Percentiles rank a stretch among this genome's conserved stretches.
These are phyloP conservation scores for Equus przewalskii DNA, from an alignment of 2,113 vertebrate genomes.

Conservation along the genomic window DNA sequence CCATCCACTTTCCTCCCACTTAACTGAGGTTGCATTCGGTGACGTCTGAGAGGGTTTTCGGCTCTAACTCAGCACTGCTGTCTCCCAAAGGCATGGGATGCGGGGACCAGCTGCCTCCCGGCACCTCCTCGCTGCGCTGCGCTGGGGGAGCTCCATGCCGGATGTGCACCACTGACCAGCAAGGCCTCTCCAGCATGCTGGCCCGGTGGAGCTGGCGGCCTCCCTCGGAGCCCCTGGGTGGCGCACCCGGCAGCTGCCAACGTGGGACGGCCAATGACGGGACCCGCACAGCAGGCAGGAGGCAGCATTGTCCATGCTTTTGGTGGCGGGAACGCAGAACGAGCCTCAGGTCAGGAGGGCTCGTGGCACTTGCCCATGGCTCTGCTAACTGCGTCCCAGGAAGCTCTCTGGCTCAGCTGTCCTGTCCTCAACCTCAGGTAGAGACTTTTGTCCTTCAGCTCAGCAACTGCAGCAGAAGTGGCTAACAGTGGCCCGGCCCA, in stretches of 20 bases:
- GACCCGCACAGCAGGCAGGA: neutral
- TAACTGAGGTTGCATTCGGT: neutral
- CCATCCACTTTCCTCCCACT: neutral
- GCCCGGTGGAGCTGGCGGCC: neutral
- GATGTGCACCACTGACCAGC: neutral
- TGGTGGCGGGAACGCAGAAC: neutral
- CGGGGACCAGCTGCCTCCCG: neutral
- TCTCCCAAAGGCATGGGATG: neutral
- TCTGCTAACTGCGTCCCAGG: neutral
- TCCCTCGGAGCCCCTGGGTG: neutral
- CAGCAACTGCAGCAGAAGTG: neutral
- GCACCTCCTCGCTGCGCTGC: rapidly evolving
- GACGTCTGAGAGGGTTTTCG: neutral
- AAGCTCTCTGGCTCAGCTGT: neutral
- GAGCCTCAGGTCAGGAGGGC: neutral
- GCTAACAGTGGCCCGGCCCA: neutral
- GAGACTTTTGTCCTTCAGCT: neutral
- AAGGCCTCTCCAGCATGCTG: neutral
- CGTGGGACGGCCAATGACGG: rapidly evolving
- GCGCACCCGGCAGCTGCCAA: neutral
- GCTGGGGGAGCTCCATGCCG: neutral
- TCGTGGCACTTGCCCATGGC: neutral
- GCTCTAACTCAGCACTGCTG: neutral
- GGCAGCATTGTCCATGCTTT: neutral
- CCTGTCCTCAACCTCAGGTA: neutral